Conservation (phyloP, 2,797 vertebrate species). For the Florisuga fusca region DNA sequence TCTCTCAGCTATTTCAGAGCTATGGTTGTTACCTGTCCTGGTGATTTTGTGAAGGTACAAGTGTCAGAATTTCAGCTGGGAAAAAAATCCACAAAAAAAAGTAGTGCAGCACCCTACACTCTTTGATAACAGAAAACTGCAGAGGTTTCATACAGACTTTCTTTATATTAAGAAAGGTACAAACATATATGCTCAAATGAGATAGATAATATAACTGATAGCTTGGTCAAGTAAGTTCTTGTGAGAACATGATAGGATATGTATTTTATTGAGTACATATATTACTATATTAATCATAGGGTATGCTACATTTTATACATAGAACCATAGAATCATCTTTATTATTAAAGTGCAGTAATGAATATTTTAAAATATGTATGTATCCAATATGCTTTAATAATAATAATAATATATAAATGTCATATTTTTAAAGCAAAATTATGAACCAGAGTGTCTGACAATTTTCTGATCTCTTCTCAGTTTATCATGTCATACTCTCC, state of each 20-base stretch:
- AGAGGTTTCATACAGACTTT: neutral
- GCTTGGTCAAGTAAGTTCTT: neutral
- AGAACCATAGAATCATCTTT: neutral
- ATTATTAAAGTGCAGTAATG: neutral
- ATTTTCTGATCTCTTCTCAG: neutral
- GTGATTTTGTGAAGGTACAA: neutral
- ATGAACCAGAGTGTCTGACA: neutral
- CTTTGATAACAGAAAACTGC: neutral
- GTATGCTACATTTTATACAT: too few species aligned
- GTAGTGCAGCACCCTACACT: neutral
- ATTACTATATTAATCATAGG: neutral
- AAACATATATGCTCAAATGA: neutral
- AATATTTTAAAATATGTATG: neutral
- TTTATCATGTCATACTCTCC: neutral
- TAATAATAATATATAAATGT: neutral
- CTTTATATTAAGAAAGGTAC: neutral
- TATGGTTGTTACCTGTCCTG: slow-evolving; percentile 45
- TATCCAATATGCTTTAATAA: neutral
- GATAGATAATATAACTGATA: neutral
- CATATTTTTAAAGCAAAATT: neutral
- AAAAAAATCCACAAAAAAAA: neutral
- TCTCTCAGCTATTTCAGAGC: slow-evolving; percentile 48
- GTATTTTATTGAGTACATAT: neutral
- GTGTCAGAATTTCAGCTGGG: neutral
- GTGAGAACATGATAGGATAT: neutral